phyloP scores from a whole-genome alignment of 2,888 invertebrate genomes.

The Andricus quercusramuli region DNA sequence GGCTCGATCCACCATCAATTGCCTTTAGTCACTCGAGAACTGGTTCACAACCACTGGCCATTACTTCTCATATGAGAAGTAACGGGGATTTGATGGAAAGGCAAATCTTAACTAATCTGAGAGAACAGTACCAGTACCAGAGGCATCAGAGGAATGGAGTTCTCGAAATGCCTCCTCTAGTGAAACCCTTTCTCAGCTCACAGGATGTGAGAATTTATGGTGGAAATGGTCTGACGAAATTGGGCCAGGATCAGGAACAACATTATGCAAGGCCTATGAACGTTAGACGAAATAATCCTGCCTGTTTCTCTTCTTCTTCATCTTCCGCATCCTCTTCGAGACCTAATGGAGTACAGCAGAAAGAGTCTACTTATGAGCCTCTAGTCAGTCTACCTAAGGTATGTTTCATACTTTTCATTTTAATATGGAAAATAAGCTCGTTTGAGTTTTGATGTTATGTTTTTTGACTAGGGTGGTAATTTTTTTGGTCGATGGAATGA shows the following conservation, averaged over 20 bases:
- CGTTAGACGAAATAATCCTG: constrained; percentile 13
- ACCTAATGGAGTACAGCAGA: constrained; percentile 19
- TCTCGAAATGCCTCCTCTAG: constrained; percentile 63
- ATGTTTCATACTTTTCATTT: background rate
- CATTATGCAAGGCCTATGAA: constrained; percentile 3
- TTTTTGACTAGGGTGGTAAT: too few species aligned
- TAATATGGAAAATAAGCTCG: too few species aligned
- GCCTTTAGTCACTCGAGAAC: constrained; percentile 65
- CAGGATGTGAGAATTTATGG: constrained; percentile 73
- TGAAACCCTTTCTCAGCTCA: constrained; percentile 75
- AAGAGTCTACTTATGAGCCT: constrained; percentile 33
- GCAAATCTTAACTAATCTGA: constrained; percentile 14
- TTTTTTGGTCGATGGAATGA: too few species aligned
- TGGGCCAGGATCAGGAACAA: constrained; percentile 11
- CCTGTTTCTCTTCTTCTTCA: constrained; percentile 30
- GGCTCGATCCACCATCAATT: constrained; percentile 42
- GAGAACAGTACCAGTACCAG: constrained; percentile 12
- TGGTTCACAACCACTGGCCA: constrained; percentile 69
- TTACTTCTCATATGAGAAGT: constrained; percentile 64
- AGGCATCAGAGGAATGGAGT: constrained; percentile 19
- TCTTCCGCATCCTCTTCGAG: constrained; percentile 28
- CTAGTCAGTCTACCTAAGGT: constrained; percentile 32
- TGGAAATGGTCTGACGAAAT: background rate
- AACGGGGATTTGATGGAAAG: constrained; percentile 11
- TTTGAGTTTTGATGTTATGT: too few species aligned